phyloP scores from a whole-genome alignment of 1,140 invertebrate species.

The Druon quercuslanigerum region DNA sequence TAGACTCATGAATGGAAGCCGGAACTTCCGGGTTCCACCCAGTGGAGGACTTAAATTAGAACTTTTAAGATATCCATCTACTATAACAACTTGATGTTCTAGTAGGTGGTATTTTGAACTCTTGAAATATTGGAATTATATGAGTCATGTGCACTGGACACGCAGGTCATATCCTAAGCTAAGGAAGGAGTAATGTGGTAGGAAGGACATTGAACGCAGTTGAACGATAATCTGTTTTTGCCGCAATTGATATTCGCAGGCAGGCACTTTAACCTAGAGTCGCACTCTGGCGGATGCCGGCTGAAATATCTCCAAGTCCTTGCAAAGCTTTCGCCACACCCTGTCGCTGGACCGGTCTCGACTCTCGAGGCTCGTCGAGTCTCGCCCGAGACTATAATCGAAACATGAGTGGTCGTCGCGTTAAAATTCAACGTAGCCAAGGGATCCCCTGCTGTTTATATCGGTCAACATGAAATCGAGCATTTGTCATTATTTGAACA shows the following conservation, averaged over 20 bases:
- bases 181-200: too few relatives aligned
- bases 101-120: neutral
- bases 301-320: slow-evolving; percentile 52
- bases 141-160: neutral
- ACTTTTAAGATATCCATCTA: neutral
- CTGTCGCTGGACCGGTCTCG: slow-evolving; percentile 44
- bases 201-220: neutral
- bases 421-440: neutral
- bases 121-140: neutral
- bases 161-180: too few relatives aligned
- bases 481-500: too few relatives aligned
- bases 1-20: neutral
- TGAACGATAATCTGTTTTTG: slow-evolving; percentile 26
- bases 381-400: slow-evolving; percentile 25
- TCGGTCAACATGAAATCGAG: too few relatives aligned
- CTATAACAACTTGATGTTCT: neutral
- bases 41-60: slow-evolving; percentile 17
- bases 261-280: neutral
- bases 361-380: neutral
- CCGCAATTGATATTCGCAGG: slow-evolving; percentile 22
- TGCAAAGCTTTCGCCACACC: slow-evolving; percentile 61
- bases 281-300: slow-evolving; percentile 55
- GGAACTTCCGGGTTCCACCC: slow-evolving; percentile 21
- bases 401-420: neutral
- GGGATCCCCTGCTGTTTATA: neutral